Percentiles rank a stretch among this genome's conserved stretches.
Evolutionary conservation across 1,140 invertebrate species (phyloP).

Genomic region (Steinernema feltiae): DNA sequence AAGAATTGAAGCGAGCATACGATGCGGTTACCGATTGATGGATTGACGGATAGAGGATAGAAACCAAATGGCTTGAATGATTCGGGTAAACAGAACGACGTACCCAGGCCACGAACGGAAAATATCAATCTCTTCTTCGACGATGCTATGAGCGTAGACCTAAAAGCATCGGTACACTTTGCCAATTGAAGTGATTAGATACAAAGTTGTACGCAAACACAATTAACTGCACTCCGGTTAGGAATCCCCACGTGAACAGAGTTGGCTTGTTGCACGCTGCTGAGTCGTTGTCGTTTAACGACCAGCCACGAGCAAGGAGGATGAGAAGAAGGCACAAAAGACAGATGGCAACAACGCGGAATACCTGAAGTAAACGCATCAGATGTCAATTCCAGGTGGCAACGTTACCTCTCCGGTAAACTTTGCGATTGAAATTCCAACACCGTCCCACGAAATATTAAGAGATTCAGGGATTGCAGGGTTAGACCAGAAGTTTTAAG

Average conservation of each 20-base stretch:
- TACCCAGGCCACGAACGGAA: conserved; percentile 28
- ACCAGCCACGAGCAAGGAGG: conserved; percentile 90
- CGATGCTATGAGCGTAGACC: conserved; percentile 38
- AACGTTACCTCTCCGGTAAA: conserved; percentile 70
- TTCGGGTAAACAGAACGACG: conserved; percentile 34
- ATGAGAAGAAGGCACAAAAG: conserved; percentile 73
- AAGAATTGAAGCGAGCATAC: conserved; percentile 28
- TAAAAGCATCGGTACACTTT: conserved; percentile 30
- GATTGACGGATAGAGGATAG: conserved; percentile 41
- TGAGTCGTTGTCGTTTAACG: conserved; percentile 78
- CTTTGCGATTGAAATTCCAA: conserved; percentile 72
- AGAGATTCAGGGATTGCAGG: conserved; percentile 78
- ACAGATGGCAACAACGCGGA: conserved; percentile 24
- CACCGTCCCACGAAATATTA: conserved; percentile 82
- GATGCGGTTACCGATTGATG: conserved; percentile 25
- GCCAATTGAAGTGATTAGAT: conserved; percentile 32
- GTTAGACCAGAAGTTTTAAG: conserved; percentile 77
- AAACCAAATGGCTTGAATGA: conserved; percentile 44
- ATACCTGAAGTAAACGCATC: conserved; percentile 3
- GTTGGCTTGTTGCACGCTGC: conserved; percentile 66
- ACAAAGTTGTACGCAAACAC: conserved; percentile 93
- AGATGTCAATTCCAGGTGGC: neutral
- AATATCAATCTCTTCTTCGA: conserved; percentile 39
- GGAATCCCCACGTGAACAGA: conserved; percentile 81
- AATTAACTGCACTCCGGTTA: conserved; percentile 82